These are phyloP conservation scores for Drosophila rubida DNA, from an alignment of 2,888 invertebrate genomes.

Conservation along the genomic window DNA sequence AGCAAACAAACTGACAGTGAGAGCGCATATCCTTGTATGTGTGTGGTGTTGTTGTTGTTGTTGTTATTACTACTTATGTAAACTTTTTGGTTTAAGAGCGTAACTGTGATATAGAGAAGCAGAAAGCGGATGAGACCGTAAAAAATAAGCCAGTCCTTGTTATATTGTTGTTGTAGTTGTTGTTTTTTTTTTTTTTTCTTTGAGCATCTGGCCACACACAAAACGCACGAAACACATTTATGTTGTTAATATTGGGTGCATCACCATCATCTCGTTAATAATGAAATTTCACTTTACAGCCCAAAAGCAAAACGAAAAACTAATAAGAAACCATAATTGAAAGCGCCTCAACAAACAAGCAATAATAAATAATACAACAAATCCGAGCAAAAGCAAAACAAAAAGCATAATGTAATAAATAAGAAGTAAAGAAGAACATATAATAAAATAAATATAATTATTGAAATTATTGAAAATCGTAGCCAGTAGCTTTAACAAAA, in stretches of 20 bases:
- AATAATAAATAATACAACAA: slow-evolving; percentile 37
- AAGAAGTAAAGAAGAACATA: neutral
- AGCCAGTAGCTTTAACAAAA: slow-evolving; percentile 72
- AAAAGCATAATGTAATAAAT: slow-evolving; percentile 1
- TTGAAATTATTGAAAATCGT: slow-evolving; percentile 37
- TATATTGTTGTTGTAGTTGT: slow-evolving; percentile 29
- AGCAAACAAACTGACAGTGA: neutral
- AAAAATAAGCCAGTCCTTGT: slow-evolving; percentile 20
- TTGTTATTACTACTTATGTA: slow-evolving; percentile 9
- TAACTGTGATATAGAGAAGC: slow-evolving; percentile 13
- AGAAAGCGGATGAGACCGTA: neutral
- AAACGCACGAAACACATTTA: neutral
- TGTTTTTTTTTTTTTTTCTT: slow-evolving; percentile 48
- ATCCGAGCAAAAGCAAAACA: slow-evolving; percentile 16
- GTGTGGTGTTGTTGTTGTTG: slow-evolving; percentile 7
- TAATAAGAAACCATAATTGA: slow-evolving; percentile 31
- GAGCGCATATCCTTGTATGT: slow-evolving; percentile 18
- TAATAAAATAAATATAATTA: slow-evolving; percentile 18
- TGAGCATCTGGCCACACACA: slow-evolving; percentile 19
- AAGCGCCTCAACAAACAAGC: slow-evolving; percentile 54
- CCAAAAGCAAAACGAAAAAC: slow-evolving; percentile 12
- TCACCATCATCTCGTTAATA: slow-evolving; percentile 18
- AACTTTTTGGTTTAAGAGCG: slow-evolving; percentile 2
- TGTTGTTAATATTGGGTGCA: slow-evolving; percentile 6
- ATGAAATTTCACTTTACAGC: slow-evolving; percentile 44